Evolutionary conservation across 2,113 vertebrate species (phyloP), one percentile per base, ranked within the genome.

Genomic region (Eclectus roratus): DNA sequence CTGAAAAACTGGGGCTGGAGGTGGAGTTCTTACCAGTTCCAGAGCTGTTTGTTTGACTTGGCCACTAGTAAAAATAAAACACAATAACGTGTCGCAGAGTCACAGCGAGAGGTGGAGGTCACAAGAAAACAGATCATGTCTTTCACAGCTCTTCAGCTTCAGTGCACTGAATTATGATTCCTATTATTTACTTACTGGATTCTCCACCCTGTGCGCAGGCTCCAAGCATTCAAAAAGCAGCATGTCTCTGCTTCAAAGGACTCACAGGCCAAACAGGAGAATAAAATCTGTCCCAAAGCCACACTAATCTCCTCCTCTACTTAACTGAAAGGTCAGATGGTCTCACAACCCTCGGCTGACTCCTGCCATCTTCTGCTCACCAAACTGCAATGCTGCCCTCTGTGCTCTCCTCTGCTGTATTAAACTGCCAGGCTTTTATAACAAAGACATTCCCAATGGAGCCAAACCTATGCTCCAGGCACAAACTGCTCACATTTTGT

Each of bases 21-120:
- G 89, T 81, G 60, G 83, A 93, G 77, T 61, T 90, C 78, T 88
- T 95, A 87, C 69, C 47, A 47, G 61, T 73, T 85, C 49, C 91
- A 94, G 79, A 94, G 76, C 28, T 63, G 53, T 96, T 96, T 96
- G 85, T 97, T 96, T 96, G 94, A 90, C 68, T 96, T 97, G 96
- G 96, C 95, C 87, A 88, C 63, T 17, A 18, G 43, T 33, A 29
- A 85, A 94, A 90, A 80, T 85, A 94, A 96, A 95, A 95, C 80
- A 96, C 96, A 97, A 96, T 91, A 94, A 88, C 1, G 2, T 65
- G 71, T 85, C 80, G 85, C 9, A 25, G 88, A 88, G 78, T 88
- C 85, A 58, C 80, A 86, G 91, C 2, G 2, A 95, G 95, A 94
- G 65, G 69, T 68, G 74, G 80, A 97, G 96, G 94, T 97, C 95